These are phyloP conservation scores for Oxyruncus cristatus DNA, from an alignment of 2,113 vertebrate genomes.

Conservation along the genomic window DNA sequence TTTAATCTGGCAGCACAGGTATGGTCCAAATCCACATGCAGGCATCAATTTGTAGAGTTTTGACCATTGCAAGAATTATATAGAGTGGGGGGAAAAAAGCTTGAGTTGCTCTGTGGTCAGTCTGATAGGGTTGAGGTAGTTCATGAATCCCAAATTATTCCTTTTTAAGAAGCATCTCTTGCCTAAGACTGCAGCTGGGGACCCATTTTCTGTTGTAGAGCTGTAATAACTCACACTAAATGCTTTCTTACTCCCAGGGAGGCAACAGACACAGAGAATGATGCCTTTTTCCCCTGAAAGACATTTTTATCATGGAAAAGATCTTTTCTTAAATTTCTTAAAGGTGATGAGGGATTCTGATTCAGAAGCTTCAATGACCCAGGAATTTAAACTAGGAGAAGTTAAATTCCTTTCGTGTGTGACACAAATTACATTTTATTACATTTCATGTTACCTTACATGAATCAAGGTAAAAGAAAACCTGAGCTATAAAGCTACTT, in stretches of 20 bases:
- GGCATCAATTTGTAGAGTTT: background rate
- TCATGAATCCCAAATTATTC: constrained; percentile 29
- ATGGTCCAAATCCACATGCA: background rate
- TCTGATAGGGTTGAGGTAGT: background rate
- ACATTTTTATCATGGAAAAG: constrained; percentile 46
- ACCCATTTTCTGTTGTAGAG: background rate
- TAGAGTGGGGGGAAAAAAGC: background rate
- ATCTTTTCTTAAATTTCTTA: constrained; percentile 22
- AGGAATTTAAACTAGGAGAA: constrained; percentile 12
- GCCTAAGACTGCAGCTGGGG: background rate
- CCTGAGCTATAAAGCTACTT: background rate
- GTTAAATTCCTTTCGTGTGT: constrained; percentile 23
- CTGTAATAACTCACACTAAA: constrained; percentile 29
- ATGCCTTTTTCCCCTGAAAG: constrained; percentile 16
- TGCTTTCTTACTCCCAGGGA: background rate
- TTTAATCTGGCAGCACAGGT: background rate
- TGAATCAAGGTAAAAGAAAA: background rate
- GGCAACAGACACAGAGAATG: background rate
- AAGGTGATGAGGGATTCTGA: background rate
- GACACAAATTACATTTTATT: constrained; percentile 35
- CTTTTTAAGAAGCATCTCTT: background rate
- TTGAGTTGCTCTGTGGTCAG: background rate
- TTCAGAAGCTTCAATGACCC: constrained; percentile 8
- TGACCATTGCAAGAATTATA: background rate
- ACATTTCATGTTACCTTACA: background rate